Percentiles rank a stretch among this genome's conserved stretches.
Conservation (phyloP, 2,113 vertebrate species). For the Hoplias malabaricus region DNA sequence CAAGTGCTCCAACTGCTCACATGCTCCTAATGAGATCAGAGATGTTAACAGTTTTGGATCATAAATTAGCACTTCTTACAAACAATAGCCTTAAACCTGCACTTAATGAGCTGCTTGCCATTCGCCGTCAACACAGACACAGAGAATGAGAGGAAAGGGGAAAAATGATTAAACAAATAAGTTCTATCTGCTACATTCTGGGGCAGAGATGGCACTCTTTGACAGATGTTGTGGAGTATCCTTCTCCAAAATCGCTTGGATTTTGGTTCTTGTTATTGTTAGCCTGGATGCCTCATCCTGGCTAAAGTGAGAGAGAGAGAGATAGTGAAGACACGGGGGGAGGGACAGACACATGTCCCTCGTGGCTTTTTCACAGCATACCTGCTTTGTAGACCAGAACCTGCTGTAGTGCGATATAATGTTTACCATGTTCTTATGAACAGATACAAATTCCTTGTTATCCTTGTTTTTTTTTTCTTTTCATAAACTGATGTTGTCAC, state of each 20-base stretch:
- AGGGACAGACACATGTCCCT: neutral
- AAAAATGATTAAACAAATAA: neutral
- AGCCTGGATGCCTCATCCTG: slow-evolving; percentile 8
- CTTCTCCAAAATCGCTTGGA: slow-evolving; percentile 44
- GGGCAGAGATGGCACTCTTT: slow-evolving; percentile 58
- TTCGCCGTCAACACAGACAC: slow-evolving; percentile 68
- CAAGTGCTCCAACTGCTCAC: slow-evolving; percentile 66
- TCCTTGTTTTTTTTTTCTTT: too few relatives aligned
- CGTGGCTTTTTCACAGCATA: too few relatives aligned
- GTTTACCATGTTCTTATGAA: too few relatives aligned
- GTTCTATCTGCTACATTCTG: slow-evolving; percentile 35
- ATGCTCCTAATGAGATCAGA: slow-evolving; percentile 65
- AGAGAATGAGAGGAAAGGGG: slow-evolving; percentile 54
- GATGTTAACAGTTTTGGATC: slow-evolving; percentile 73
- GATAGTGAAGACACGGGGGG: neutral
- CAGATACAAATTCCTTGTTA: too few relatives aligned
- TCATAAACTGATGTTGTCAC: too few relatives aligned
- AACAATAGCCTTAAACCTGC: slow-evolving; percentile 73
- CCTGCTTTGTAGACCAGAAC: too few relatives aligned
- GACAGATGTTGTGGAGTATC: slow-evolving; percentile 73
- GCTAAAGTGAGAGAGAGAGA: neutral
- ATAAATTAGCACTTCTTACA: slow-evolving; percentile 75
- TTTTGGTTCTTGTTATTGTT: slow-evolving; percentile 23
- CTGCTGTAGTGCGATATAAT: too few relatives aligned
- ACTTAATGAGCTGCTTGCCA: slow-evolving; percentile 76